phyloP scores from a whole-genome alignment of 2,888 invertebrate genomes.

The Nemurella pictetii region DNA sequence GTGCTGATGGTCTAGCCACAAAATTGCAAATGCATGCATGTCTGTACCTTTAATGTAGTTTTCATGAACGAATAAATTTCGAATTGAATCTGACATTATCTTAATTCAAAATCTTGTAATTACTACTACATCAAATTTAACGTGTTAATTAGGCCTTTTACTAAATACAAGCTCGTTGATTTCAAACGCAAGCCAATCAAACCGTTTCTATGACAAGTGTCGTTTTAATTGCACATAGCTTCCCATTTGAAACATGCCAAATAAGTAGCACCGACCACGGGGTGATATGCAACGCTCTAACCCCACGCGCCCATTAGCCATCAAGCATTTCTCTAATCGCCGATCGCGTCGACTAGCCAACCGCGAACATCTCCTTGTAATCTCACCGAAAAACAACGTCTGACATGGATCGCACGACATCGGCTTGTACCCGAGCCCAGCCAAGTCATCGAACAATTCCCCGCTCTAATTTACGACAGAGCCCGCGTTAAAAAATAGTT shows the following conservation, averaged over 20 bases:
- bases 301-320: too few relatives aligned
- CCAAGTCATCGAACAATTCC: not conserved
- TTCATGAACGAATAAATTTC: constrained; percentile 25
- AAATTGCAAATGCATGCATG: not conserved
- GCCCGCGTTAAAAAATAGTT: constrained; percentile 1
- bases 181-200: not conserved
- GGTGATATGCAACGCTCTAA: too few relatives aligned
- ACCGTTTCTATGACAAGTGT: not conserved
- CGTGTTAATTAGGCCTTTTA: constrained; percentile 10
- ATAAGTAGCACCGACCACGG: too few relatives aligned
- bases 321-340: not conserved
- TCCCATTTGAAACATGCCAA: not conserved
- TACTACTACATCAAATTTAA: constrained; percentile 20
- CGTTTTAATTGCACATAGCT: not conserved
- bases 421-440: not conserved
- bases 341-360: not conserved
- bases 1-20: too few relatives aligned
- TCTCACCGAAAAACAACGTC: not conserved
- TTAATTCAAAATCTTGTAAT: constrained; percentile 37
- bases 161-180: not conserved
- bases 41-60: not conserved
- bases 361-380: too few relatives aligned
- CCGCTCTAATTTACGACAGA: not conserved
- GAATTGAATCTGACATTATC: constrained; percentile 38
- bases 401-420: not conserved